phyloP scores from a whole-genome alignment of 2,113 vertebrate genomes.

The Atherinomorus stipes region DNA sequence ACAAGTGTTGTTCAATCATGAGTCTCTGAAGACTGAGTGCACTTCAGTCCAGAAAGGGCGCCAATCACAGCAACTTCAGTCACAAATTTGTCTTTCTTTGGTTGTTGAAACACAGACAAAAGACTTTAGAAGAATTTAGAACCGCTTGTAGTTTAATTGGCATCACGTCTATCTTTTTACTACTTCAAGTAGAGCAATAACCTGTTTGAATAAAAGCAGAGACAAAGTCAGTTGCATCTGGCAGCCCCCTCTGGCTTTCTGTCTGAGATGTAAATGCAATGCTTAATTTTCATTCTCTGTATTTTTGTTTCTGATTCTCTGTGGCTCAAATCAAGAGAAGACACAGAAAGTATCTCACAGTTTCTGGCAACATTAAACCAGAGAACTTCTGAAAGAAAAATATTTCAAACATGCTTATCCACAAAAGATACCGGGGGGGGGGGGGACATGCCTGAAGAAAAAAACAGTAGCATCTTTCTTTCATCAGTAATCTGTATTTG shows the following conservation, averaged over 20 bases:
- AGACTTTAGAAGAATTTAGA: background rate
- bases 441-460: slow-evolving; percentile 11
- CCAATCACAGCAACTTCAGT: slow-evolving; percentile 23
- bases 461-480: slow-evolving; percentile 49
- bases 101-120: background rate
- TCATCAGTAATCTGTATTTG: slow-evolving; percentile 40
- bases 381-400: slow-evolving; percentile 15
- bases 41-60: slow-evolving; percentile 31
- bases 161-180: background rate
- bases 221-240: background rate
- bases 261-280: background rate
- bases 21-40: slow-evolving; percentile 33
- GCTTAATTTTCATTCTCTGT: background rate
- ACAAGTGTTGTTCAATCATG: slow-evolving; percentile 46
- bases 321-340: background rate
- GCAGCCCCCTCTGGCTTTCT: background rate
- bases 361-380: slow-evolving; percentile 20
- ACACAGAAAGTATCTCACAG: background rate
- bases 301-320: background rate
- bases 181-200: background rate
- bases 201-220: background rate
- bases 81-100: background rate
- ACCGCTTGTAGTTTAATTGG: background rate
- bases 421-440: slow-evolving; percentile 13
- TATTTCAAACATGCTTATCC: slow-evolving; percentile 31